phyloP scores from a whole-genome alignment of 1,140 invertebrate species.

The Sitobion miscanthi region DNA sequence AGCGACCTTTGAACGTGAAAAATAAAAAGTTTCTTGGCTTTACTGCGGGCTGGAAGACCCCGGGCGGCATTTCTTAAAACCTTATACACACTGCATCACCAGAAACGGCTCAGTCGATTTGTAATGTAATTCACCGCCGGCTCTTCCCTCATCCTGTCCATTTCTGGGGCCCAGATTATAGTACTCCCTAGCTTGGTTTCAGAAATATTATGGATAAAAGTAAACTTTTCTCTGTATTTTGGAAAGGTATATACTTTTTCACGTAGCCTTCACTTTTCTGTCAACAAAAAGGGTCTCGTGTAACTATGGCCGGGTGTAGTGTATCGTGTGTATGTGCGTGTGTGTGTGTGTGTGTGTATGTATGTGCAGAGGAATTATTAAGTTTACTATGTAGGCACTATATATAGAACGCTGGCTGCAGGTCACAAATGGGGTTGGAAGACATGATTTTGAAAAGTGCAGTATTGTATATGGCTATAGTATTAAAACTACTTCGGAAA shows the following conservation, averaged over 20 bases:
- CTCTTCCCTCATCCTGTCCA: slow-evolving; percentile 12
- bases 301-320: not conserved
- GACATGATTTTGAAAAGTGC: not conserved
- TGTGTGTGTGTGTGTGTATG: not conserved
- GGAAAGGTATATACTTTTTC: slow-evolving; percentile 35
- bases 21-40: slow-evolving; percentile 55
- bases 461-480: not conserved
- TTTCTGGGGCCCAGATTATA: slow-evolving; percentile 41
- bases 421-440: slow-evolving; percentile 8
- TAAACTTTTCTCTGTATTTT: slow-evolving; percentile 39
- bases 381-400: slow-evolving; percentile 7
- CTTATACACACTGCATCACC: slow-evolving; percentile 33
- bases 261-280: slow-evolving; percentile 36
- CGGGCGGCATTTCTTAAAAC: slow-evolving; percentile 31
- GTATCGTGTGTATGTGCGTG: not conserved
- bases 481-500: not conserved
- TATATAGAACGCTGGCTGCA: not conserved
- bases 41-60: not conserved
- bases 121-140: slow-evolving; percentile 48
- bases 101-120: slow-evolving; percentile 51
- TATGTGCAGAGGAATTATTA: slow-evolving; percentile 18
- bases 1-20: slow-evolving; percentile 56
- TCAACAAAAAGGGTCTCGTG: slow-evolving; percentile 45
- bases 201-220: slow-evolving; percentile 52
- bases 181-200: slow-evolving; percentile 22